A percentile compares a stretch with the other conserved stretches of the same genome.
phyloP scores from a whole-genome alignment of 2,888 invertebrate species.

The Chloroclysta siterata region DNA sequence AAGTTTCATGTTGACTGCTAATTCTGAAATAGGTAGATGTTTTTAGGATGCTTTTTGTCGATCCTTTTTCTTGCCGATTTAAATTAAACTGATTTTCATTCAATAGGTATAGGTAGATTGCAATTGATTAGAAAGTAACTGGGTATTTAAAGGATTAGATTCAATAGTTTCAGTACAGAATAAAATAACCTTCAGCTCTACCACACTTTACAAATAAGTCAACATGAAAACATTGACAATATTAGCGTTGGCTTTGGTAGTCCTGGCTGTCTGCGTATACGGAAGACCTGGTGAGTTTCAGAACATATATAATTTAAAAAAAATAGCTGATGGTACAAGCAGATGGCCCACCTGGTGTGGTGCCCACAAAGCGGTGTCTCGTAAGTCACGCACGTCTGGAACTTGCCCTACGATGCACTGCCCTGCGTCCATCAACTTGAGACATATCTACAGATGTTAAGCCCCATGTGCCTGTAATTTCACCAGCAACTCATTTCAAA shows the following conservation, averaged over 20 bases:
- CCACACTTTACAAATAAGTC: not conserved
- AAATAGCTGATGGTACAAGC: too few relatives aligned
- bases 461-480: too few relatives aligned
- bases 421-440: too few relatives aligned
- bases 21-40: too few relatives aligned
- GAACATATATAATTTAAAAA: not conserved
- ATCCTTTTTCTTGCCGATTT: not conserved
- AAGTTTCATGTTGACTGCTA: too few relatives aligned
- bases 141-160: not conserved
- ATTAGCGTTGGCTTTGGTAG: conserved; percentile 37
- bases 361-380: too few relatives aligned
- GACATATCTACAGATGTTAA: too few relatives aligned
- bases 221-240: conserved; percentile 47
- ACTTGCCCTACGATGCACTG: too few relatives aligned
- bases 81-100: not conserved
- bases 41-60: conserved; percentile 2
- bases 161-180: not conserved
- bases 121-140: not conserved
- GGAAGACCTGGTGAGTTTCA: conserved; percentile 46
- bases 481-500: too few relatives aligned
- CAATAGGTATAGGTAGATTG: not conserved
- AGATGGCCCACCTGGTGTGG: too few relatives aligned
- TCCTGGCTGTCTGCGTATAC: conserved; percentile 39
- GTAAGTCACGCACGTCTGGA: too few relatives aligned
- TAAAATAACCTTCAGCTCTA: not conserved